Evolutionary conservation across 1,140 invertebrate species (phyloP).

Genomic region (Tribolium castaneum): DNA sequence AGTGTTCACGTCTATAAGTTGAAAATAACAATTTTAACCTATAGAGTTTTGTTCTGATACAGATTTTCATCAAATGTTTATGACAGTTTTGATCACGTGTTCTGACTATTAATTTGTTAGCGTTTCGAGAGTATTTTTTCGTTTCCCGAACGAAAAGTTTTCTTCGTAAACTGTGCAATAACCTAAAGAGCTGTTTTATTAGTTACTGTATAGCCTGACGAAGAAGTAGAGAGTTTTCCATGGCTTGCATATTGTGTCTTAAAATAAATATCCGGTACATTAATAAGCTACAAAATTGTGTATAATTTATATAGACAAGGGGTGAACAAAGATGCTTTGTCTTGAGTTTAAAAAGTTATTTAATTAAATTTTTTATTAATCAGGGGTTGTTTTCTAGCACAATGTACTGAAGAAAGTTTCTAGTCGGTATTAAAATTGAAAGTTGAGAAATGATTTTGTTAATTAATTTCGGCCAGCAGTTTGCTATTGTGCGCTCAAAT

Average conservation of each 20-base stretch:
- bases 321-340: constrained; percentile 26
- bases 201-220: neutral
- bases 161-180: too few relatives aligned
- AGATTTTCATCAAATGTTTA: too few relatives aligned
- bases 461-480: constrained; percentile 32
- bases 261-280: neutral
- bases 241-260: neutral
- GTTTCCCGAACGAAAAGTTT: too few relatives aligned
- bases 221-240: neutral
- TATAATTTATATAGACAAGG: constrained; percentile 26
- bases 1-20: too few relatives aligned
- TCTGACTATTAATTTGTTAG: too few relatives aligned
- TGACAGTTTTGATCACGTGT: too few relatives aligned
- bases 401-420: constrained; percentile 28
- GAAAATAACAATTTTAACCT: too few relatives aligned
- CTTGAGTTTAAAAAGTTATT: constrained; percentile 31
- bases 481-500: constrained; percentile 23
- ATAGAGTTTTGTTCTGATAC: too few relatives aligned
- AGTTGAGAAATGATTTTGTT: constrained; percentile 34
- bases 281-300: constrained; percentile 7
- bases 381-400: constrained; percentile 31
- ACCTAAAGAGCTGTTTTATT: neutral
- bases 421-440: constrained; percentile 36
- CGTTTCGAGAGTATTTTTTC: too few relatives aligned
- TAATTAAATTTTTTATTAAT: constrained; percentile 37